Percentiles rank a stretch among this genome's conserved stretches.
phyloP scores from a whole-genome alignment of 2,888 invertebrate genomes.

The Phymatocera aterrima region DNA sequence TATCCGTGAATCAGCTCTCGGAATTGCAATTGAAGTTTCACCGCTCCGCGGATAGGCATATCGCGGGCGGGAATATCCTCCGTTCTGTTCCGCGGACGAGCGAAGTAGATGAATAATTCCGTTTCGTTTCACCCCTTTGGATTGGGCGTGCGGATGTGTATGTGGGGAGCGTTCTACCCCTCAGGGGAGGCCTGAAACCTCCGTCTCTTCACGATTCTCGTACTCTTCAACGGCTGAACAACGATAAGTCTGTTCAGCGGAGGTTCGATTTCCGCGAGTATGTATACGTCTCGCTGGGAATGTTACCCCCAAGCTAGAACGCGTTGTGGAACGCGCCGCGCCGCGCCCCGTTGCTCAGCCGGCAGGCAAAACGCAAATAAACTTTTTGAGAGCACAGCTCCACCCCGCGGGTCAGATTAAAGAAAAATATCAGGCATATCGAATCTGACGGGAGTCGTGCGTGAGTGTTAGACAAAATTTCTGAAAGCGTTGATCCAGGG shows the following conservation, averaged over 20 bases:
- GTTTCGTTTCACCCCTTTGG: slow-evolving; percentile 67
- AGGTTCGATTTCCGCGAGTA: slow-evolving; percentile 49
- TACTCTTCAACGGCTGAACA: slow-evolving; percentile 48
- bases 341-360: slow-evolving; percentile 71
- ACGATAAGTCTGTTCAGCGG: slow-evolving; percentile 60
- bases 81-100: slow-evolving; percentile 20
- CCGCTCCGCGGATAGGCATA: too few species aligned
- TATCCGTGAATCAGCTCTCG: neutral
- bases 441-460: neutral
- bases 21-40: too few species aligned
- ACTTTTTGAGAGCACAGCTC: slow-evolving; percentile 51
- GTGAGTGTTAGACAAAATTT: slow-evolving; percentile 2
- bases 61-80: neutral
- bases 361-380: slow-evolving; percentile 73
- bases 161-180: slow-evolving; percentile 43
- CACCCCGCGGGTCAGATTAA: slow-evolving; percentile 58
- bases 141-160: slow-evolving; percentile 47
- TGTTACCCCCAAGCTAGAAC: neutral
- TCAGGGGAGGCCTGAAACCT: slow-evolving; percentile 48
- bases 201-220: neutral
- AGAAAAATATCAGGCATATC: slow-evolving; percentile 67
- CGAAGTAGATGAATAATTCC: slow-evolving; percentile 67
- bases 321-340: slow-evolving; percentile 53
- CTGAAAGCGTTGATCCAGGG: neutral
- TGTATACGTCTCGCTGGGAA: slow-evolving; percentile 35